phyloP scores from a whole-genome alignment of 92 coral and sea anemone genomes.

The Chrysogorgia sp. region DNA sequence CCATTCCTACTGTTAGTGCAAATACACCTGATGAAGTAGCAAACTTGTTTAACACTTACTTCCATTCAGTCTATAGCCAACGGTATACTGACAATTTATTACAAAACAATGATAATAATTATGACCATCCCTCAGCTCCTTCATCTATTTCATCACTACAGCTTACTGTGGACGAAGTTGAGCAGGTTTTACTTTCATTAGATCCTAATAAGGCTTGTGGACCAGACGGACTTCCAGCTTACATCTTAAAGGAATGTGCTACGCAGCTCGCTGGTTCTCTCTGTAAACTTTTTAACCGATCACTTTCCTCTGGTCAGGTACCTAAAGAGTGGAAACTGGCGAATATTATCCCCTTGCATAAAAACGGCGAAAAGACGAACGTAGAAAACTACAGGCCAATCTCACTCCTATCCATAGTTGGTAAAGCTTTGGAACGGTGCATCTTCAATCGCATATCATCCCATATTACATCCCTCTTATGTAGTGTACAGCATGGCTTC shows the following conservation, averaged over 20 bases:
- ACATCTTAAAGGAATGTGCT: conserved; percentile 1
- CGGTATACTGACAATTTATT: too few species aligned
- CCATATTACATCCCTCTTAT: not conserved
- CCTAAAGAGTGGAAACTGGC: conserved; percentile 13
- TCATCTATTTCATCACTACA: too few species aligned
- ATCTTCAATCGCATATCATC: not conserved
- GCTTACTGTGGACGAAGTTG: too few species aligned
- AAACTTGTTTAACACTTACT: too few species aligned
- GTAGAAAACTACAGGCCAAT: conserved; percentile 17
- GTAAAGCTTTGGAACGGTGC: not conserved
- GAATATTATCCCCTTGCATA: not conserved
- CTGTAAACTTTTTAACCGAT: not conserved
- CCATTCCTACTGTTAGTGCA: too few species aligned
- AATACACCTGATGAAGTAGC: too few species aligned
- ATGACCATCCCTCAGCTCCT: too few species aligned
- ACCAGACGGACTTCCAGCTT: not conserved
- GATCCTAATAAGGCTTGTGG: not conserved
- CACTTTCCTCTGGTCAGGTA: not conserved
- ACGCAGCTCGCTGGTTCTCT: not conserved
- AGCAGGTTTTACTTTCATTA: too few species aligned
- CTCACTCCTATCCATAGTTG: not conserved
- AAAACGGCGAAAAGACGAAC: not conserved
- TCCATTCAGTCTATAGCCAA: too few species aligned
- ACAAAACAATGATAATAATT: too few species aligned
- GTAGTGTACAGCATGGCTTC: conserved; percentile 1